Evolutionary conservation across 2,888 invertebrate species (phyloP), one percentile per base, ranked within the genome.

Genomic region (Pogonocherus hispidulus): DNA sequence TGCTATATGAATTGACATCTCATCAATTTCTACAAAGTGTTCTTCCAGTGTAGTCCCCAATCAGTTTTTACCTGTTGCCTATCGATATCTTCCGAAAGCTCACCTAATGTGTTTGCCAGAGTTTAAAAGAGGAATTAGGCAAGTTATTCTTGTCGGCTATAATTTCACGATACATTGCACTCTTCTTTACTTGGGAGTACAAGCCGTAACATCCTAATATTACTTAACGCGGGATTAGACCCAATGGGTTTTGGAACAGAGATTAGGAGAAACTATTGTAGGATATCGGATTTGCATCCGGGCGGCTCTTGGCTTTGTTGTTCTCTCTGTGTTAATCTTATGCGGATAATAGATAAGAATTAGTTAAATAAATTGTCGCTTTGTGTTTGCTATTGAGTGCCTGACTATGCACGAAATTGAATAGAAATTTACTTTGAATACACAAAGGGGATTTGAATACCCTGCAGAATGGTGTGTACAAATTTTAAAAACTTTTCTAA

Each of bases 141-240:
- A 75, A 79, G 80, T 79, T 79, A 80, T 78, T 78, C 78, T 78
- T 79, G 79, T 77, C 78, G 76, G 78, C 77, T 80, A 74, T 79
- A 79, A 80, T 80, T 80, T 80, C 80, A 80, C 80, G 80, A 77
- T 68, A 79, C 79, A 78, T 78, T 78, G 78, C 76, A 77, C 76
- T 41, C 63, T 66, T 63, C 73, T 77, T 71, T 77, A 70, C 72
- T 35, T 18, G 9, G 1, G 2, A 32, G 47, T 27, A 8, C 3
- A 37, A 37, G 49, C 22, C 32, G 23, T 54, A 57, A 65, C 51
- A 54, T 65, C 57, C 65, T 63, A 51, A 67, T 65, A 27, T 62
- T 66, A 57, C 67, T 64, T 69, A 72, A 74, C 72, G 67, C 72
- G 67, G 55, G 72, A 67, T 73, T 69, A 71, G 71, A 64, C 62